phyloP scores from a whole-genome alignment of 2,797 vertebrate genomes.

The Cyprinella venusta region DNA sequence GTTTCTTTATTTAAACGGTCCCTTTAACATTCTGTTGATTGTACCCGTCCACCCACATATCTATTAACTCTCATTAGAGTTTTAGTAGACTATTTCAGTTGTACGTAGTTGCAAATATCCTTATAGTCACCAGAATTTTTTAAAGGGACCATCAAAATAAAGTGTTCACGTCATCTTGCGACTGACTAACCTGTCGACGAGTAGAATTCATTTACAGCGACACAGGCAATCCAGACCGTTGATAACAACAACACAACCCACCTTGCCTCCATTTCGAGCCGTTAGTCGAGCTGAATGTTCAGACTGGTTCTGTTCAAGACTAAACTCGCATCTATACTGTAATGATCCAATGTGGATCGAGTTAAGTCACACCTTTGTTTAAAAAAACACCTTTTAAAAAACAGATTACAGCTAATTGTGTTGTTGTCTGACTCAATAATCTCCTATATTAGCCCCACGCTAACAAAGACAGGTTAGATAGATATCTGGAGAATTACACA shows the following conservation, averaged over 20 bases:
- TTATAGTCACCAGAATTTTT: no score
- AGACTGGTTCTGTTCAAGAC: neutral
- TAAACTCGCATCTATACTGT: neutral
- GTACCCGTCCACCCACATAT: no score
- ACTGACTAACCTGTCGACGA: slow-evolving; percentile 58
- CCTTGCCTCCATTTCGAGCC: slow-evolving; percentile 12
- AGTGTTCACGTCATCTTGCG: no score
- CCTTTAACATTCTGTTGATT: no score
- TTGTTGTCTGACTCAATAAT: slow-evolving; percentile 2
- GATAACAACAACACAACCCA: slow-evolving; percentile 38
- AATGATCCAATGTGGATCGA: no score
- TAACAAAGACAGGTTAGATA: neutral
- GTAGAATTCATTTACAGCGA: slow-evolving; percentile 55
- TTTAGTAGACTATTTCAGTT: no score
- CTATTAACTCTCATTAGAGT: no score
- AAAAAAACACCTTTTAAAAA: neutral
- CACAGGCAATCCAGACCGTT: slow-evolving; percentile 30
- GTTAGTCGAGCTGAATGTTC: neutral
- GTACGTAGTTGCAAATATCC: no score
- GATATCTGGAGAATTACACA: neutral
- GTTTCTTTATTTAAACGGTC: no score
- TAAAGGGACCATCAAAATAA: no score
- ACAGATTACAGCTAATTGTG: slow-evolving; percentile 21
- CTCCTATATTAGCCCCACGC: neutral
- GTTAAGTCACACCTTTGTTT: neutral